These are phyloP conservation scores for Rallus crepitans DNA, from an alignment of 2,797 vertebrate species.

Conservation along the genomic window DNA sequence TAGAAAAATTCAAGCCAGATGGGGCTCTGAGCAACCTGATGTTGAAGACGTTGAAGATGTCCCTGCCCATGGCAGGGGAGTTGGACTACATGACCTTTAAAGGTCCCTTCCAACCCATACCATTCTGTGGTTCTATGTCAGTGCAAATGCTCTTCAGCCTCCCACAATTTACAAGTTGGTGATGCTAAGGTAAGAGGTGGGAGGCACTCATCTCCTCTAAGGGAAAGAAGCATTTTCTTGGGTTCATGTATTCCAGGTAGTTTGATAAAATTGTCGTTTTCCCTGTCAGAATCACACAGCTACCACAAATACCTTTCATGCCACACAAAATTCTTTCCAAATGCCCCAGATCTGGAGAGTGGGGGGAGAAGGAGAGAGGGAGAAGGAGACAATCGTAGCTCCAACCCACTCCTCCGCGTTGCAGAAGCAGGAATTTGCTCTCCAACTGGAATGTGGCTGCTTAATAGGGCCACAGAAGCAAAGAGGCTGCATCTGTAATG, in stretches of 20 bases:
- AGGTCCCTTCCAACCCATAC: too few species aligned
- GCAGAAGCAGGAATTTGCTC: conserved; percentile 45
- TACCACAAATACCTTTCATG: not conserved
- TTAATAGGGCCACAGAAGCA: conserved; percentile 43
- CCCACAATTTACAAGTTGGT: not conserved
- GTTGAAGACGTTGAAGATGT: not conserved
- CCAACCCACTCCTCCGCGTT: not conserved
- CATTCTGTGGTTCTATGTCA: not conserved
- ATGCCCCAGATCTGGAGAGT: not conserved
- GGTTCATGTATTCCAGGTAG: not conserved
- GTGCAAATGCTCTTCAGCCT: not conserved
- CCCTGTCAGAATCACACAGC: not conserved
- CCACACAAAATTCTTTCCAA: conserved; percentile 2
- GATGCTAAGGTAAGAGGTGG: not conserved
- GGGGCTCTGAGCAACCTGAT: not conserved
- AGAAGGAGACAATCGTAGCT: conserved; percentile 5
- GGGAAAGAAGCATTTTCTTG: not conserved
- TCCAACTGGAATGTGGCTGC: conserved; percentile 45
- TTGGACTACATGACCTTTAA: not conserved
- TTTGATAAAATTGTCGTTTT: not conserved
- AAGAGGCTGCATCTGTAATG: conserved; percentile 72
- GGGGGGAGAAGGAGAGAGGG: not conserved
- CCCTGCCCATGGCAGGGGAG: not conserved
- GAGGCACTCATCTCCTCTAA: not conserved
- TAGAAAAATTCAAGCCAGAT: not conserved